Evolutionary conservation across 2,888 invertebrate genomes (phyloP).

Genomic region (Cataglyphis albicans): DNA sequence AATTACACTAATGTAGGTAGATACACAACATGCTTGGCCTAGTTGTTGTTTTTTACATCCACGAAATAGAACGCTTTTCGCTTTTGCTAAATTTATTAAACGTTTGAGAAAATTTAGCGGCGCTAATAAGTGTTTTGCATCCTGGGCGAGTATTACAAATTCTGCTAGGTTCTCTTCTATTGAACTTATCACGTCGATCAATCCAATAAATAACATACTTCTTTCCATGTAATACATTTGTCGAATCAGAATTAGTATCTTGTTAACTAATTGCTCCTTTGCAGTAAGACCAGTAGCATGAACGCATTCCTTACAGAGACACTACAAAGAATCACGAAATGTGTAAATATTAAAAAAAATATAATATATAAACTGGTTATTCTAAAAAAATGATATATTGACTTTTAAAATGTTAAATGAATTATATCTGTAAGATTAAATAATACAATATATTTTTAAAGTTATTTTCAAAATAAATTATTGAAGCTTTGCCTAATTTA

Average conservation of each 20-base stretch:
- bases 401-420: not conserved
- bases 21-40: conserved; percentile 9
- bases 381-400: not conserved
- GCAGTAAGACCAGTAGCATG: not conserved
- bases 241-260: conserved; percentile 39
- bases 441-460: not conserved
- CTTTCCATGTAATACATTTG: conserved; percentile 25
- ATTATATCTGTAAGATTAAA: not conserved
- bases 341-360: conserved; percentile 27
- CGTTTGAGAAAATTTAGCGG: conserved; percentile 33
- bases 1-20: conserved; percentile 22
- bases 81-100: conserved; percentile 19
- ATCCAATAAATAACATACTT: conserved; percentile 25
- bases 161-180: conserved; percentile 29
- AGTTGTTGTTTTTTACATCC: conserved; percentile 18
- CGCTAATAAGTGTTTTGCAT: conserved; percentile 31
- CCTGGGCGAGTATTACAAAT: conserved; percentile 44
- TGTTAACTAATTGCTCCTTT: not conserved
- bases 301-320: not conserved
- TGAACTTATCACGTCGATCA: conserved; percentile 25
- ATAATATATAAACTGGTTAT: not conserved
- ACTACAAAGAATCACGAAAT: not conserved
- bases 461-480: not conserved
- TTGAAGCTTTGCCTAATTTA: not conserved
- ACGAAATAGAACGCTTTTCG: conserved; percentile 8